Evolutionary conservation across 2,888 invertebrate genomes (phyloP), one percentile per base, ranked within the genome.

Genomic region (Cabera pusaria): DNA sequence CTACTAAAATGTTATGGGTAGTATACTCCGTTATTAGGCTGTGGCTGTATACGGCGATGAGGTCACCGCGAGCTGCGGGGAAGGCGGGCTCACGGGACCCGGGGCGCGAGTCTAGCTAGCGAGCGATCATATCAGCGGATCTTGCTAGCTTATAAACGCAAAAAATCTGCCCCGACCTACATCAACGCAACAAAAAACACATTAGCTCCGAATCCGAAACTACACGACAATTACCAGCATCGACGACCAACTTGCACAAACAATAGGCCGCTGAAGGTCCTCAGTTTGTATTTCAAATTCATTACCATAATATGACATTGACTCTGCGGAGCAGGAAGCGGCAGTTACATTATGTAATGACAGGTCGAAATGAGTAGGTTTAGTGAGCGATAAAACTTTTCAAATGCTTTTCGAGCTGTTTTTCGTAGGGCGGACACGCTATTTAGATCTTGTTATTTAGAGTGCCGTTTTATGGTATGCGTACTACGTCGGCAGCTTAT

Each of bases 101-200:
- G 42, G 51, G 48, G 53, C 44, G n/a, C n/a, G n/a, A n/a, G n/a
- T n/a, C n/a, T n/a, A n/a, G n/a, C n/a, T 40, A 42, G 51, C 47
- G 50, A 61, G 57, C 57, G 61, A 62, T 60, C 59, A n/a, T n/a
- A n/a, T n/a, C n/a, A n/a, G n/a, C n/a, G n/a, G n/a, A n/a, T n/a
- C n/a, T n/a, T n/a, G n/a, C n/a, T n/a, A n/a, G n/a, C n/a, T n/a
- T n/a, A n/a, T n/a, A n/a, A n/a, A 38, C 52, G 42, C 56, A 74
- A 80, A 74, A 79, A 76, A 59, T 55, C 53, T 48, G 52, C 62
- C 77, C 63, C 77, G 86, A 87, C 87, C 87, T 87, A 82, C 83
- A 79, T 72, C 84, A 87, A 86, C 64, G 49, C 57, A 36, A 56
- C 65, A 74, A 75, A 74, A 73, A 78, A 64, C 49, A 48, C 57